Conservation (phyloP, 2,797 vertebrate genomes). For the Capromys pilorides region DNA sequence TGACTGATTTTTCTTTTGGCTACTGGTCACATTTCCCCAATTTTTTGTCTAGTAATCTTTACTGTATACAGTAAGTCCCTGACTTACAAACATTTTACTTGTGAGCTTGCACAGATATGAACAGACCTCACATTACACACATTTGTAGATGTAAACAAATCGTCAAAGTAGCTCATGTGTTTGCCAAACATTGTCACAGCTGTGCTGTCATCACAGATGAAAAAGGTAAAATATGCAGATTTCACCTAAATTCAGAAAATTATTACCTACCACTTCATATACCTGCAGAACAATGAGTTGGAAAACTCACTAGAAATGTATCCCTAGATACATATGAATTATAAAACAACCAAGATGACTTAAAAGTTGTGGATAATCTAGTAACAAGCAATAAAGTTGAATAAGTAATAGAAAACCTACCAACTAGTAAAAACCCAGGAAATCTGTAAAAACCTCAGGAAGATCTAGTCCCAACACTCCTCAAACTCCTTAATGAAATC, state of each 20-base stretch:
- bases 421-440: not conserved
- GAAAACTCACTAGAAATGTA: not conserved
- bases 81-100: not conserved
- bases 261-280: not conserved
- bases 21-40: not conserved
- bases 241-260: not conserved
- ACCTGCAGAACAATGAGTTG: not conserved
- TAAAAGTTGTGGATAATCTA: not conserved
- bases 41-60: not conserved
- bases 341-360: not conserved
- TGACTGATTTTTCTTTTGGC: not conserved
- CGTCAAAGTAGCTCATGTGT: not conserved
- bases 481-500: not conserved
- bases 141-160: not conserved
- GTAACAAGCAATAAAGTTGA: not conserved
- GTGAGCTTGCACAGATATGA: not conserved
- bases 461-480: not conserved
- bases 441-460: not conserved
- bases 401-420: not conserved
- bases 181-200: not conserved
- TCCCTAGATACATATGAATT: not conserved
- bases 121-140: not conserved
- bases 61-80: not conserved
- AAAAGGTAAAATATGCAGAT: not conserved
- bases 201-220: not conserved